Conservation (phyloP, 2,797 vertebrate species). For the Garrulus glandarius region DNA sequence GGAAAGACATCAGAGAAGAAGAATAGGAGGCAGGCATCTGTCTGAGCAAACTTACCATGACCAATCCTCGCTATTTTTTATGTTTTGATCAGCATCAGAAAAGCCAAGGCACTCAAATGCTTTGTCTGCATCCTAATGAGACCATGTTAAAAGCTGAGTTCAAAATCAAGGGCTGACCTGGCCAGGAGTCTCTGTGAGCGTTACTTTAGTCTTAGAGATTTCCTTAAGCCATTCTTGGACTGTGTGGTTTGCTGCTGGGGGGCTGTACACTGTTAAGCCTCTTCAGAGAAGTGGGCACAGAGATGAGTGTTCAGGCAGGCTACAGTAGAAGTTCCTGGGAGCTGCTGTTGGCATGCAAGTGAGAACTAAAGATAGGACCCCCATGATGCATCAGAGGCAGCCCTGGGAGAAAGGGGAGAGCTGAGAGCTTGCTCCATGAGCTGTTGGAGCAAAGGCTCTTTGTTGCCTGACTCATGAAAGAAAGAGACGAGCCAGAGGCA, state of each 20-base stretch:
- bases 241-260: not conserved
- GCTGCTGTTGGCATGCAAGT: not conserved
- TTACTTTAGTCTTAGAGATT: not conserved
- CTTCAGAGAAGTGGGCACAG: not conserved
- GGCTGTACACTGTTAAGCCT: not conserved
- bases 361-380: not conserved
- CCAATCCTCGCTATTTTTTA: not conserved
- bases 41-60: slow-evolving; percentile 1
- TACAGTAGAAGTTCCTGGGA: not conserved
- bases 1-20: slow-evolving; percentile 36
- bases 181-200: not conserved
- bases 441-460: not conserved
- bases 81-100: not conserved
- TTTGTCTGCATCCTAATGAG: not conserved
- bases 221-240: not conserved
- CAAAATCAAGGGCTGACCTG: not conserved
- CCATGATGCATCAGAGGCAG: not conserved
- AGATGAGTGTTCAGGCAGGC: not conserved
- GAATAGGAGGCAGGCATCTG: slow-evolving; percentile 25
- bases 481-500: not conserved
- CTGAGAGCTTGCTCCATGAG: not conserved
- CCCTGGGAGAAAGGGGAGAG: not conserved
- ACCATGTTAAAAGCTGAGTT: not conserved
- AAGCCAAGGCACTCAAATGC: not conserved
- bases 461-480: not conserved